phyloP scores from a whole-genome alignment of 2,113 vertebrate genomes.

The Neogale vison region DNA sequence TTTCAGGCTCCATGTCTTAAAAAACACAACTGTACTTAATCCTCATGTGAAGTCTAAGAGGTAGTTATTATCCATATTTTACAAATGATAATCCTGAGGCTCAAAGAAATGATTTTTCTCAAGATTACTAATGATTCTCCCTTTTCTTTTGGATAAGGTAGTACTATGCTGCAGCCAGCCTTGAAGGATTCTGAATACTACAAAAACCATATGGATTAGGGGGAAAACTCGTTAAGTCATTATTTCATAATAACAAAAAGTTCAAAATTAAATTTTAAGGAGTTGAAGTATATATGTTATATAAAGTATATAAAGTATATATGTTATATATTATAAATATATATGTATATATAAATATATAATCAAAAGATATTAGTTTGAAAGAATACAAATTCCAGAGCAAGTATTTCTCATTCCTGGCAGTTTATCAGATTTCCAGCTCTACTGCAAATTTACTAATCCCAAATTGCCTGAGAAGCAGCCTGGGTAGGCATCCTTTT shows the following conservation, averaged over 20 bases:
- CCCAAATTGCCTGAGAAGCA: neutral
- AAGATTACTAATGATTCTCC: neutral
- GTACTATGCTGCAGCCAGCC: neutral
- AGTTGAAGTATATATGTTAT: neutral
- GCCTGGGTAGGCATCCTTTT: neutral
- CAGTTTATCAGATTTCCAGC: neutral
- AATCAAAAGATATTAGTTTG: neutral
- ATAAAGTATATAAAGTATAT: too few species aligned
- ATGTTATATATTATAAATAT: too few species aligned
- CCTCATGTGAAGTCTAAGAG: neutral
- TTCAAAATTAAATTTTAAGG: slow-evolving; percentile 12
- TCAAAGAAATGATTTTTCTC: neutral
- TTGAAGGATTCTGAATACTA: neutral
- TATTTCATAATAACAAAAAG: neutral
- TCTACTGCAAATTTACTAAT: neutral
- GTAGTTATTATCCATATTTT: neutral
- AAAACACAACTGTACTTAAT: neutral
- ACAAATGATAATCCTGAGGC: neutral
- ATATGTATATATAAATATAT: too few species aligned
- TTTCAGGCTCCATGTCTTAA: neutral
- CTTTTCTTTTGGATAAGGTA: neutral
- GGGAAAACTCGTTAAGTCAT: neutral
- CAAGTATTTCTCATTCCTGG: neutral
- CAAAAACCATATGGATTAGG: neutral
- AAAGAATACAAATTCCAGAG: neutral